Base-by-base conservation (phyloP, 2,113 vertebrate genomes). In the Camelus bactrianus region DNA sequence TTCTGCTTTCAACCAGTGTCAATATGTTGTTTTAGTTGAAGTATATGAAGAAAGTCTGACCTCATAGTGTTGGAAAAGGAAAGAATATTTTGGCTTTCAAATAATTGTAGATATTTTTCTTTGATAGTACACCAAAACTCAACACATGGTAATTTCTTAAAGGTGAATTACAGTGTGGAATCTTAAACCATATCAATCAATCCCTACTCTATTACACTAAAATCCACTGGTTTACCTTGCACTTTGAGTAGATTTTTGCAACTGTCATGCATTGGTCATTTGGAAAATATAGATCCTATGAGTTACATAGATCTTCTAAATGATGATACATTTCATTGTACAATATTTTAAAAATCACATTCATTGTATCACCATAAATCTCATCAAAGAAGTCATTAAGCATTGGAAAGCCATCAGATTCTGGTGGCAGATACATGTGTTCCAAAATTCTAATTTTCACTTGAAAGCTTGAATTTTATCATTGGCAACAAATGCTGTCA, bases 381-480 rank as follows among this genome's bases (percentile, higher is more conserved):
- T 97, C 87, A 90, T 81, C 86, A 90, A 46, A 95, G 46, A 87
- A 75, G 10, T 96, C 60, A 91, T 95, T 64, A 96, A 95, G 62
- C 35, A 86, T 38, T 92, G 46, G 77, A 69, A 94, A 89, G 64
- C 65, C 90, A 81, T 96, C 92, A 95, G 38, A 80, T 95, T 97
- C 91, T 91, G 85, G 65, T 94, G 72, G 76, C 81, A 96, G 84
- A 89, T 72, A 95, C 10, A 92, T 95, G 70, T 97, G 86, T 94
- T 96, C 88, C 76, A 82, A 91, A 95, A 97, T 95, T 97, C 83
- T 95, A 94, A 96, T 97, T 97, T 93, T 96, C 52, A 15, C 64
- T 95, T 96, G 92, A 95, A 96, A 97, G 72, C 84, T 95, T 97
- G 42, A 79, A 93, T 97, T 89, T 97, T 97, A 80, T 96, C 93